Evolutionary conservation across 1,140 invertebrate genomes (phyloP).

Genomic region (Diabrotica virgifera): DNA sequence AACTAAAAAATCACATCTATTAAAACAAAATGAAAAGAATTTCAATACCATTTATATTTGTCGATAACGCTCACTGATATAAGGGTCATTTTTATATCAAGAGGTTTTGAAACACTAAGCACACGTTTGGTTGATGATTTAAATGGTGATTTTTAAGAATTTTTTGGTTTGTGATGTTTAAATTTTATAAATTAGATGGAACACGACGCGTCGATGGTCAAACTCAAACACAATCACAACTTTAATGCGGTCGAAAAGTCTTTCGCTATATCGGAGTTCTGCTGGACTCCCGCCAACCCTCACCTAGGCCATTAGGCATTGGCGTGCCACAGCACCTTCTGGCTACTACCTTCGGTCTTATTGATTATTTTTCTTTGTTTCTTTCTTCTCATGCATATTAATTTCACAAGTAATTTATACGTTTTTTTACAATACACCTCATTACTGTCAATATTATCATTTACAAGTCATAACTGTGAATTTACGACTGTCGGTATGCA

Average conservation of each 20-base stretch:
- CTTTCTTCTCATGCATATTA: not conserved
- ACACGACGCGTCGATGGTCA: slow-evolving; percentile 7
- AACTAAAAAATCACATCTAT: not conserved
- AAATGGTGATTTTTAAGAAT: not conserved
- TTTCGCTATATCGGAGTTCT: slow-evolving; percentile 22
- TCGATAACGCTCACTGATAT: slow-evolving; percentile 34
- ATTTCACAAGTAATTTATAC: not conserved
- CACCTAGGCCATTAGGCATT: slow-evolving; percentile 10
- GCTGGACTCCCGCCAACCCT: slow-evolving; percentile 31
- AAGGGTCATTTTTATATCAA: slow-evolving; percentile 26
- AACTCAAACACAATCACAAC: slow-evolving; percentile 29
- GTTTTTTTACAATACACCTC: no score
- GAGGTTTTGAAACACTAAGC: not conserved
- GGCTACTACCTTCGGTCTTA: not conserved
- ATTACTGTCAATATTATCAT: no score
- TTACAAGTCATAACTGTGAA: no score
- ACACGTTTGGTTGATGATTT: not conserved
- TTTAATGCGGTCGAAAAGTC: slow-evolving; percentile 32
- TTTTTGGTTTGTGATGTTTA: not conserved
- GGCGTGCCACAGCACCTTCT: slow-evolving; percentile 15
- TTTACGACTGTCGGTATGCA: no score
- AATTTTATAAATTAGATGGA: not conserved
- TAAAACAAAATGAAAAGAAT: not conserved
- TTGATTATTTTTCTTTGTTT: slow-evolving; percentile 1
- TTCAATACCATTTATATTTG: slow-evolving; percentile 35